Conservation (phyloP, 2,888 invertebrate species). For the Thereva unica region DNA sequence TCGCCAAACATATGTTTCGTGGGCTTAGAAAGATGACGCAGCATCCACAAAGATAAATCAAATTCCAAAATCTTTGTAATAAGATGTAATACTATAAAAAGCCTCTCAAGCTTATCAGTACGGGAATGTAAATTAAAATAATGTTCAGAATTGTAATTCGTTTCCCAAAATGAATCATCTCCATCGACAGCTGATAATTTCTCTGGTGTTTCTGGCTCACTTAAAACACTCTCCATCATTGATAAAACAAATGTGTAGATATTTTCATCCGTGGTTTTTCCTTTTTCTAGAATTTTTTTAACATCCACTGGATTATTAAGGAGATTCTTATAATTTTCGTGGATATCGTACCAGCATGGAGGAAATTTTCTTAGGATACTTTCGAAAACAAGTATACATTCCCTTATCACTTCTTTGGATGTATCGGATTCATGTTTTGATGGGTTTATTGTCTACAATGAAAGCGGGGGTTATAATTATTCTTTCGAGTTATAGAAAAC, state of each 20-base stretch:
- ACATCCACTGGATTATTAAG: conserved; percentile 45
- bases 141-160: conserved; percentile 44
- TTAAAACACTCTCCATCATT: conserved; percentile 44
- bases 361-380: conserved; percentile 52
- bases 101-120: conserved; percentile 59
- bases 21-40: conserved; percentile 56
- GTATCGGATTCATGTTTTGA: conserved; percentile 42
- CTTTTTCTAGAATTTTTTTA: conserved; percentile 42
- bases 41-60: conserved; percentile 64
- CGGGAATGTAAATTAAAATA: conserved; percentile 46
- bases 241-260: conserved; percentile 46
- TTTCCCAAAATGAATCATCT: conserved; percentile 47
- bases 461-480: background rate
- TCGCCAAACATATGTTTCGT: conserved; percentile 48
- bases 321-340: conserved; percentile 49
- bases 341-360: conserved; percentile 54
- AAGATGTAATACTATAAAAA: conserved; percentile 61
- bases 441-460: conserved; percentile 46
- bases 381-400: conserved; percentile 49
- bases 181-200: conserved; percentile 26
- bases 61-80: conserved; percentile 62
- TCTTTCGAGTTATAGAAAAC: background rate
- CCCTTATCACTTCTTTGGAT: conserved; percentile 42
- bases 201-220: background rate
- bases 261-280: conserved; percentile 43